A percentile compares a stretch with the other conserved stretches of the same genome.
Evolutionary conservation across 2,113 vertebrate genomes (phyloP).

Genomic region (Neolamprologus devosi): DNA sequence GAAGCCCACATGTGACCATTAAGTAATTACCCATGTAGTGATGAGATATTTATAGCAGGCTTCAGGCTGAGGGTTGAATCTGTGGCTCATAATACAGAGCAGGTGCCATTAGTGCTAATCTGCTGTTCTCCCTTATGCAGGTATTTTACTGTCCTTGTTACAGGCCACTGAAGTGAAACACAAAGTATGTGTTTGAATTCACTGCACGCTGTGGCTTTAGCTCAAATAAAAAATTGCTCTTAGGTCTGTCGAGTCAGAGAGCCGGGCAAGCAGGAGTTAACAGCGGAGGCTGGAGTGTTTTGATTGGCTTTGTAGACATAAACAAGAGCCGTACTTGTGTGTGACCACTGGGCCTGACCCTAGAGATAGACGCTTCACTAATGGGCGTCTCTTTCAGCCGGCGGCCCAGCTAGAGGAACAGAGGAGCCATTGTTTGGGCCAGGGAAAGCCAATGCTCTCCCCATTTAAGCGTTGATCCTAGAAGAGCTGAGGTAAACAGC

Average conservation of each 20-base stretch:
- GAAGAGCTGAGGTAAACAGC: slow-evolving; percentile 24
- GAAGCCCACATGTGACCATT: slow-evolving; percentile 20
- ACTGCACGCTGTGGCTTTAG: background rate
- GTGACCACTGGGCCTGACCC: slow-evolving; percentile 69
- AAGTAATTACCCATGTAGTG: slow-evolving; percentile 11
- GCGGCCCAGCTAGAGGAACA: slow-evolving; percentile 56
- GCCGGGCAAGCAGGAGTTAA: slow-evolving; percentile 60
- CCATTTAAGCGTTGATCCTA: slow-evolving; percentile 60
- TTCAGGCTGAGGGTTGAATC: background rate
- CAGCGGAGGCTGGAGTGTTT: slow-evolving; percentile 51
- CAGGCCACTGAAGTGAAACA: background rate
- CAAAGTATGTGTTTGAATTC: background rate
- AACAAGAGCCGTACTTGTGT: slow-evolving; percentile 73
- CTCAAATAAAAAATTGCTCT: background rate
- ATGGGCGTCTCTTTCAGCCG: slow-evolving; percentile 77
- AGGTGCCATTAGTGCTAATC: slow-evolving; percentile 37
- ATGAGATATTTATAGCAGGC: background rate
- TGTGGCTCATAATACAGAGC: background rate
- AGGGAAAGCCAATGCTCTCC: slow-evolving; percentile 59
- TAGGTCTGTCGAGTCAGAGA: background rate
- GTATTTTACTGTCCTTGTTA: slow-evolving; percentile 13
- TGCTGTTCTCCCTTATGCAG: background rate
- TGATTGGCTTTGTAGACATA: slow-evolving; percentile 75
- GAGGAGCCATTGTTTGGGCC: slow-evolving; percentile 69
- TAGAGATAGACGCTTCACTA: slow-evolving; percentile 74